Evolutionary conservation across 2,797 vertebrate species (phyloP).

Genomic region (Notamacropus eugenii): DNA sequence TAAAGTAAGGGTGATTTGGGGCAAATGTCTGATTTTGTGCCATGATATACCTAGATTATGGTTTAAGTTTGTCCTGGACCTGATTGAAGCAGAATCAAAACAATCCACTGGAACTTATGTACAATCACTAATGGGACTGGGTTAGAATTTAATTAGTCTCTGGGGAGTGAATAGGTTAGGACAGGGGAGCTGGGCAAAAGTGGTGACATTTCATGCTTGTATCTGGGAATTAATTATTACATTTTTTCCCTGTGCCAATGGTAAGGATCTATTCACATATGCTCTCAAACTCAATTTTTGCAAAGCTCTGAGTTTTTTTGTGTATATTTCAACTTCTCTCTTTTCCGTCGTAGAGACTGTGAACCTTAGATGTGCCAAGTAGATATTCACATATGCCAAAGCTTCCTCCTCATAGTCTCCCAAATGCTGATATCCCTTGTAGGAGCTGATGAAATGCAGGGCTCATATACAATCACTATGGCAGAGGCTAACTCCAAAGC

Average conservation of each 20-base stretch:
- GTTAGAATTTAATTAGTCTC: background rate
- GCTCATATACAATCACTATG: background rate
- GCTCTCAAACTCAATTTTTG: background rate
- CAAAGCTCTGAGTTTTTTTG: background rate
- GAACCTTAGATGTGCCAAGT: background rate
- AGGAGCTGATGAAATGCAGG: too few relatives aligned
- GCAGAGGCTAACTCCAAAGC: background rate
- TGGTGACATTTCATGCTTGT: background rate
- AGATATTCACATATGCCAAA: background rate
- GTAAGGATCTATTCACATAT: too few relatives aligned
- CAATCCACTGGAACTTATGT: slow-evolving; percentile 6
- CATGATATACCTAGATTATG: background rate
- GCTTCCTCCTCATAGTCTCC: too few relatives aligned
- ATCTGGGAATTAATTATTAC: background rate
- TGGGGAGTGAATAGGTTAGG: too few relatives aligned
- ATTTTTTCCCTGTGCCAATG: background rate
- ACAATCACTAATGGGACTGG: background rate
- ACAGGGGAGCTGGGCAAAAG: background rate
- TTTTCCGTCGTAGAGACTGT: background rate
- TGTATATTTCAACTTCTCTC: background rate
- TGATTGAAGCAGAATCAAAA: slow-evolving; percentile 33
- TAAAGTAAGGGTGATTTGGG: background rate
- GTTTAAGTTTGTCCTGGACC: background rate
- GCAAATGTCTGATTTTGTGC: slow-evolving; percentile 23
- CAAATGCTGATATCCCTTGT: background rate